Evolutionary conservation across 2,888 invertebrate genomes (phyloP).

Genomic region (Drosophila infuscata): DNA sequence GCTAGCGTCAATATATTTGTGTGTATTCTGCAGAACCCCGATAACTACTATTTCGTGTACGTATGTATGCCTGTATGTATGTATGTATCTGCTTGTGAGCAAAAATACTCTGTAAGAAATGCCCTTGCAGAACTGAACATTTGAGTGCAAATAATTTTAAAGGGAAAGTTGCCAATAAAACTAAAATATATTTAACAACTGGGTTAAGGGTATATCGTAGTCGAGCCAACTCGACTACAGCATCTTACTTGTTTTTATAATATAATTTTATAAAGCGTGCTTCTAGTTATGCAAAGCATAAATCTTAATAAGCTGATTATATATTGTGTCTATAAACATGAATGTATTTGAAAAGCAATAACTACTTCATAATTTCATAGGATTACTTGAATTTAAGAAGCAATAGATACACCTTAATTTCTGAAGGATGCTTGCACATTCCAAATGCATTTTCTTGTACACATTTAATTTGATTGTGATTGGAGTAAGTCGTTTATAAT

Average conservation of each 20-base stretch:
- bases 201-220: no score
- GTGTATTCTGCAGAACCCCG: no score
- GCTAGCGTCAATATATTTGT: no score
- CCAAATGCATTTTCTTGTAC: constrained; percentile 17
- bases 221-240: no score
- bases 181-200: no score
- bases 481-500: neutral
- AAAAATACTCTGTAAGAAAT: no score
- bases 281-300: constrained; percentile 14
- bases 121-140: no score
- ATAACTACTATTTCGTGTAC: no score
- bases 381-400: neutral
- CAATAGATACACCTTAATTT: neutral
- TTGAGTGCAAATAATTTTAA: no score
- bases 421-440: constrained; percentile 8
- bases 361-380: neutral
- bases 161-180: no score
- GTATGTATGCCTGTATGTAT: no score
- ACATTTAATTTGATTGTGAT: constrained; percentile 24
- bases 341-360: neutral
- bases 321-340: neutral
- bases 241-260: neutral
- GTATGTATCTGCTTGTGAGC: no score
- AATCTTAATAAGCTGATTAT: constrained; percentile 12
- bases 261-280: neutral